These are phyloP conservation scores for Oreocharis arfaki DNA, from an alignment of 2,113 vertebrate genomes.

Conservation along the genomic window DNA sequence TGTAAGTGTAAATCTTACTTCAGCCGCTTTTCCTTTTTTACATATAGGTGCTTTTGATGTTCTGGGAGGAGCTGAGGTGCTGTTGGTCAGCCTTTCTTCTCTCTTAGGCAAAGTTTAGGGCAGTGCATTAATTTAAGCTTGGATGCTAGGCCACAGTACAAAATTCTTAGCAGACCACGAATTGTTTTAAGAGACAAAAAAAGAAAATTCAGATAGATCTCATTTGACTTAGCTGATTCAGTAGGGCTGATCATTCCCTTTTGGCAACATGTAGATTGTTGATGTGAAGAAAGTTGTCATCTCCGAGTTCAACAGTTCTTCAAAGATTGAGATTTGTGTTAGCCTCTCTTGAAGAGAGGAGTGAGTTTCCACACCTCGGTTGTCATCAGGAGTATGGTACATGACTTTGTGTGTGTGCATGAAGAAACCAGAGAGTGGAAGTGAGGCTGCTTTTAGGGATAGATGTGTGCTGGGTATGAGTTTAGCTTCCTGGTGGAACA, in stretches of 20 bases:
- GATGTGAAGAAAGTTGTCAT: not conserved
- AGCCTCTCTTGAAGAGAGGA: not conserved
- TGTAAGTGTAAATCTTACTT: not conserved
- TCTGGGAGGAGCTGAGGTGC: not conserved
- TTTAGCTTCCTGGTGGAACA: not conserved
- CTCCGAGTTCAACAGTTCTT: not conserved
- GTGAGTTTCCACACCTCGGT: not conserved
- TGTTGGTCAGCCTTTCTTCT: not conserved
- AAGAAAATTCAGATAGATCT: not conserved
- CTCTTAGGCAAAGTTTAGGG: not conserved
- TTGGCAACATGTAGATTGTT: not conserved
- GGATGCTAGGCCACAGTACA: not conserved
- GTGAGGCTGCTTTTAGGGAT: not conserved
- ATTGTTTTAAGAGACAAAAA: not conserved
- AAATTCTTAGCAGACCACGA: not conserved
- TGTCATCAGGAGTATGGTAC: not conserved
- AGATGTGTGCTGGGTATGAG: not conserved
- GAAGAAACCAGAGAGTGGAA: not conserved
- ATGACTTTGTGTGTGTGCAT: not conserved
- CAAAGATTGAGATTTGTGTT: not conserved
- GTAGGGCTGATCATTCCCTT: not conserved
- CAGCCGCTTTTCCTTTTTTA: not conserved
- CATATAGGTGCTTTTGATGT: conserved; percentile 10
- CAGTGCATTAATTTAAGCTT: not conserved
- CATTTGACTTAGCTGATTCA: not conserved